Conservation (phyloP, 2,888 invertebrate species). For the Phasia obesa region DNA sequence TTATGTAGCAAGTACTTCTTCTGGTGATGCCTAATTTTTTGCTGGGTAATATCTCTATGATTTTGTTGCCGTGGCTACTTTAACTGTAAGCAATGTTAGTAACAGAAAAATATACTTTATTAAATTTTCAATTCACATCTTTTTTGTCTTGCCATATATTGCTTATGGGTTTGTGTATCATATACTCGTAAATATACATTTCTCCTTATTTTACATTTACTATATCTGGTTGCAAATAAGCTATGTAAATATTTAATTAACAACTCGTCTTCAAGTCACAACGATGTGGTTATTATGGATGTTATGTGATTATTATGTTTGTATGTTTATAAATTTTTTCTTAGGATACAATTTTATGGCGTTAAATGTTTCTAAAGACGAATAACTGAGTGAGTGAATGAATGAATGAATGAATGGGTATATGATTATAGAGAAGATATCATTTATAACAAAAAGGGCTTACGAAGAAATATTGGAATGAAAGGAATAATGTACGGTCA, state of each 20-base stretch:
- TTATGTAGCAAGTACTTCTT: no score
- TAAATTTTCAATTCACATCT: slow-evolving; percentile 4
- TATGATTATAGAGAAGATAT: background rate
- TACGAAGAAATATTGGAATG: slow-evolving; percentile 1
- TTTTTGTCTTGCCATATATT: slow-evolving; percentile 2
- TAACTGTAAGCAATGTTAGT: slow-evolving; percentile 25
- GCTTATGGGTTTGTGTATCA: background rate
- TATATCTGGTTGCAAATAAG: slow-evolving; percentile 64
- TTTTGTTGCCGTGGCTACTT: background rate
- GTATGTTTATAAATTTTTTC: slow-evolving; percentile 21
- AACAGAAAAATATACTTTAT: slow-evolving; percentile 37
- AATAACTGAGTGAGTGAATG: slow-evolving; percentile 20
- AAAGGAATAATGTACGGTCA: no score
- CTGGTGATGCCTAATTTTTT: no score
- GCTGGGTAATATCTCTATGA: background rate
- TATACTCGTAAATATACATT: no score
- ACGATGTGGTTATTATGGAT: slow-evolving; percentile 53
- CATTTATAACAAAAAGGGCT: background rate
- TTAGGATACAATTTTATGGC: background rate
- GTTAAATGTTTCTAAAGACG: slow-evolving; percentile 21
- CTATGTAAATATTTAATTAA: slow-evolving; percentile 65
- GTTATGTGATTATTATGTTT: slow-evolving; percentile 57
- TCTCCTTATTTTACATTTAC: slow-evolving; percentile 44
- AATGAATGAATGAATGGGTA: slow-evolving; percentile 25
- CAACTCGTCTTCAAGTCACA: slow-evolving; percentile 61